Evolutionary conservation across 2,888 invertebrate genomes (phyloP).

Genomic region (Hyppa rectilinea): DNA sequence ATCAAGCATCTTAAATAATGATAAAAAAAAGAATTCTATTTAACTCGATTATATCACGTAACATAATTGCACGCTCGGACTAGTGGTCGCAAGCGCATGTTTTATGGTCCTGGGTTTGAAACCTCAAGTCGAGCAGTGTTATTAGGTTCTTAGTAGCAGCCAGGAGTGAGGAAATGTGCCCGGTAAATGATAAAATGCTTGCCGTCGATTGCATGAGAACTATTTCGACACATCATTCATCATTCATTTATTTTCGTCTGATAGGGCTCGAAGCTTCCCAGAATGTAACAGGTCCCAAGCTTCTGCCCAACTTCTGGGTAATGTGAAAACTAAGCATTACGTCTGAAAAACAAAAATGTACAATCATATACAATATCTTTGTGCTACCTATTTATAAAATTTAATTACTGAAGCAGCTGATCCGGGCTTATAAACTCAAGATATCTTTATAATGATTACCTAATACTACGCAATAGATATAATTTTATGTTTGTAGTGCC

Average conservation of each 20-base stretch:
- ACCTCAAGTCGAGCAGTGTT: neutral
- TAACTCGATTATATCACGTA: too few species aligned
- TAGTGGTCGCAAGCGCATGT: neutral
- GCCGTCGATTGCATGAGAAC: neutral
- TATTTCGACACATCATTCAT: too few species aligned
- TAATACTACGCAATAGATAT: constrained; percentile 25
- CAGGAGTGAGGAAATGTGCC: neutral
- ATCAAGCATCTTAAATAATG: too few species aligned
- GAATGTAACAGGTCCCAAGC: neutral
- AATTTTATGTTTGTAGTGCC: constrained; percentile 1
- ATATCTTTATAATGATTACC: constrained; percentile 13
- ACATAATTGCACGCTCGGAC: too few species aligned
- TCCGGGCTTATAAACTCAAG: neutral
- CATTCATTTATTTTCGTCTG: too few species aligned
- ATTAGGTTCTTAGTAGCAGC: neutral
- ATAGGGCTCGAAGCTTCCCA: too few species aligned
- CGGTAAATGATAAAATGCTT: neutral
- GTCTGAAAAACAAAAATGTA: neutral
- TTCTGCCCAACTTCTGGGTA: neutral
- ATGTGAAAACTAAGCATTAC: neutral
- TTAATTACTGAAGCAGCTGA: neutral
- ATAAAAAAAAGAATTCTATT: too few species aligned
- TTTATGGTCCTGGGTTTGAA: too few species aligned
- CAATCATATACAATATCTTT: neutral
- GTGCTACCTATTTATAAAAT: neutral